Percentiles rank a stretch among this genome's conserved stretches.
phyloP scores from a whole-genome alignment of 2,888 invertebrate species.

The Eueremaeus valkanovi region DNA sequence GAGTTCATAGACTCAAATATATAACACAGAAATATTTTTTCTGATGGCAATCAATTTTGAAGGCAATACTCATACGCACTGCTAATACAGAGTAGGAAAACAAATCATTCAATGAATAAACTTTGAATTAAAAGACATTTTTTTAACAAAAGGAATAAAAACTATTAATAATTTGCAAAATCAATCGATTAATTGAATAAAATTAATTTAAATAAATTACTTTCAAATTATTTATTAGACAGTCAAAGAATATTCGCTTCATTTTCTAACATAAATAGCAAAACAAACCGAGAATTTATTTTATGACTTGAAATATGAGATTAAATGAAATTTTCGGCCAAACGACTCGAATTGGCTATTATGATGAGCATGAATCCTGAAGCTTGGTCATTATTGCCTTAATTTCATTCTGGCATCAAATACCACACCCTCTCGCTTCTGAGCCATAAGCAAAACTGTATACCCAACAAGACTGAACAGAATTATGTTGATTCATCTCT shows the following conservation, averaged over 20 bases:
- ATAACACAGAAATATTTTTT: background rate
- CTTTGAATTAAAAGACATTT: background rate
- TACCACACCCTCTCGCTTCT: constrained; percentile 7
- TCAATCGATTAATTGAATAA: background rate
- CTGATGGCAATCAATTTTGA: constrained; percentile 11
- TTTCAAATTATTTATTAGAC: background rate
- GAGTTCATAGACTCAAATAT: background rate
- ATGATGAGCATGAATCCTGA: constrained; percentile 13
- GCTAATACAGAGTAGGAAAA: constrained; percentile 2
- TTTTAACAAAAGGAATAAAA: background rate
- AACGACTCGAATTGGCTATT: constrained; percentile 2
- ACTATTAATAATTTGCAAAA: background rate
- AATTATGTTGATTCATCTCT: no score
- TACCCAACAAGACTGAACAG: no score
- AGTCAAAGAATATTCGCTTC: no score
- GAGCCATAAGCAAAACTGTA: no score
- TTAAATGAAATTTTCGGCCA: background rate
- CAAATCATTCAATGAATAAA: constrained; percentile 20
- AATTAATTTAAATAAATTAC: background rate
- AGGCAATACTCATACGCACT: background rate
- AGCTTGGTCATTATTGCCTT: constrained; percentile 21
- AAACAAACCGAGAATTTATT: background rate
- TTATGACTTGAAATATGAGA: constrained; percentile 14
- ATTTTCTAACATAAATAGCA: no score
- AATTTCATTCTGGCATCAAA: background rate